Conservation (phyloP, 1,140 invertebrate species). For the Macrobrachium rosenbergii region DNA sequence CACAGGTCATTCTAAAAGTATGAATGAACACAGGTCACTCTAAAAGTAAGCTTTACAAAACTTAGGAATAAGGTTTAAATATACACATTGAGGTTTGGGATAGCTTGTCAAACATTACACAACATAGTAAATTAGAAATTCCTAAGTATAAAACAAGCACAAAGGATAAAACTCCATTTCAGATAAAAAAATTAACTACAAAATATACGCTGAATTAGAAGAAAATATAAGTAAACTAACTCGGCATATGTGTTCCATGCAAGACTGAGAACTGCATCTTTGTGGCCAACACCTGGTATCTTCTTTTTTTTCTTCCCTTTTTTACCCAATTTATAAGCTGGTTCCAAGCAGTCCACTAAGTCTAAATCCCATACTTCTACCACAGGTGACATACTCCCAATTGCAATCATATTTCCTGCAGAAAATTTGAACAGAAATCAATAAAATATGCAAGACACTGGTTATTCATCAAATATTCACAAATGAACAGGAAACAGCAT, state of each 20-base stretch:
- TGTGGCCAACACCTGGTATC: slow-evolving; percentile 80
- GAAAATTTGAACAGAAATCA: neutral
- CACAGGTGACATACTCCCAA: slow-evolving; percentile 91
- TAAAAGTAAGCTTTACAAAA: too few species aligned
- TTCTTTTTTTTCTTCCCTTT: slow-evolving; percentile 83
- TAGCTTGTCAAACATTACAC: too few species aligned
- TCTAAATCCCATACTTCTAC: slow-evolving; percentile 97
- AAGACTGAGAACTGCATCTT: slow-evolving; percentile 90
- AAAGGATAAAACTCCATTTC: too few species aligned
- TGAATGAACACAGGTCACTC: too few species aligned
- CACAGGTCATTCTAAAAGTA: too few species aligned
- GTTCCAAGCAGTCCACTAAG: slow-evolving; percentile 89
- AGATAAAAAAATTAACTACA: slow-evolving; percentile 2
- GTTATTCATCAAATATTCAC: too few species aligned
- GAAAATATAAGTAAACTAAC: slow-evolving; percentile 67
- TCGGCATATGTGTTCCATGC: slow-evolving; percentile 88
- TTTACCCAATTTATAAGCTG: slow-evolving; percentile 83
- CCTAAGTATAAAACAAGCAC: too few species aligned
- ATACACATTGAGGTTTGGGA: too few species aligned
- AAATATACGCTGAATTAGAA: neutral
- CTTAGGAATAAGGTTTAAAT: too few species aligned
- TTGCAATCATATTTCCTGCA: slow-evolving; percentile 88
- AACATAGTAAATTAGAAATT: too few species aligned
- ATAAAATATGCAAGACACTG: too few species aligned
- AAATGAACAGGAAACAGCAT: too few species aligned